Evolutionary conservation across 2,888 invertebrate genomes (phyloP).

Genomic region (Acleris laterana): DNA sequence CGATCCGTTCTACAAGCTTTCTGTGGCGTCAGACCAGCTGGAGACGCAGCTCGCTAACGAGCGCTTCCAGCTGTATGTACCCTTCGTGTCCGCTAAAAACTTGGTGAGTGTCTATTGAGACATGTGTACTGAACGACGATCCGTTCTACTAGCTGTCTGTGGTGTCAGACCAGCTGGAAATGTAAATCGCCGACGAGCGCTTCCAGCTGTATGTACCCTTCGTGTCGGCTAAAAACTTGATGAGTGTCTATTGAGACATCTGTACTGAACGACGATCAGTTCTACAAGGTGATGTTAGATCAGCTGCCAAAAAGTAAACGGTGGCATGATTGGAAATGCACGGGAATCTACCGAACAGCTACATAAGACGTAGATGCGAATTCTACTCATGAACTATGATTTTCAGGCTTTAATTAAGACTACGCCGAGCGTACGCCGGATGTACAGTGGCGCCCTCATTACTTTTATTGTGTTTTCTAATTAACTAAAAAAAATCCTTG

Average conservation of each 20-base stretch:
- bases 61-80: constrained; percentile 65
- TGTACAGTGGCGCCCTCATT: too few relatives aligned
- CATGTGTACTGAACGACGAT: constrained; percentile 7
- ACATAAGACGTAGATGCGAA: too few relatives aligned
- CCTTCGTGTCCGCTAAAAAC: constrained; percentile 64
- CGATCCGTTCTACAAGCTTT: constrained; percentile 87
- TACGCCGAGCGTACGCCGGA: too few relatives aligned
- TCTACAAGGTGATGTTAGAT: constrained; percentile 49
- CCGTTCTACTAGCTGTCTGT: constrained; percentile 34
- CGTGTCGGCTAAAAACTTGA: constrained; percentile 64
- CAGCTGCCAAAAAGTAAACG: too few relatives aligned
- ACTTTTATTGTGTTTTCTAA: too few relatives aligned
- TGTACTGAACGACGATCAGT: constrained; percentile 77
- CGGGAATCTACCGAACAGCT: too few relatives aligned
- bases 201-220: constrained; percentile 69
- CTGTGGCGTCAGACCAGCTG: constrained; percentile 77
- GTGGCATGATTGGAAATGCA: too few relatives aligned
- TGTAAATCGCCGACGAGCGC: constrained; percentile 60
- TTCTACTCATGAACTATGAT: too few relatives aligned
- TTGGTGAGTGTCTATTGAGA: constrained; percentile 55
- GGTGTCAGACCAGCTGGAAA: constrained; percentile 38
- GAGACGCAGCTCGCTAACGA: constrained; percentile 63
- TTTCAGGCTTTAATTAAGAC: too few relatives aligned
- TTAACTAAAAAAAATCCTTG: too few relatives aligned
- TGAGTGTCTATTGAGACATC: constrained; percentile 45